Evolutionary conservation across 2,888 invertebrate genomes (phyloP).

Genomic region (Cryptophagus acutangulus): DNA sequence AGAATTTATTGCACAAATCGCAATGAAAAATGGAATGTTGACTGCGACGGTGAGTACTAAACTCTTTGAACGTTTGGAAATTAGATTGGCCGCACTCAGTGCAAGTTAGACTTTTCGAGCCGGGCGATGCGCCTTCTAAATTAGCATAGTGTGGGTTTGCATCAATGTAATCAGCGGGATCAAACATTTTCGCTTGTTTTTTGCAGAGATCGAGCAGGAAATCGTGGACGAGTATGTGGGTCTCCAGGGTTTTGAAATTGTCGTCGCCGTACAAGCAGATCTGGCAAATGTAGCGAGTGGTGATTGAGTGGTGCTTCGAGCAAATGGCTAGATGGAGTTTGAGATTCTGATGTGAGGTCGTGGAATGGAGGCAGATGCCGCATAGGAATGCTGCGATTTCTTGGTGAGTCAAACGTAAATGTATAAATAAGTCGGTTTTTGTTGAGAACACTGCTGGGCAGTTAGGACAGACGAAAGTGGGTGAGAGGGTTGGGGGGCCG

Average conservation of each 20-base stretch:
- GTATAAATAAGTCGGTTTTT: constrained; percentile 52
- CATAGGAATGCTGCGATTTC: constrained; percentile 53
- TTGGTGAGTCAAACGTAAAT: constrained; percentile 53
- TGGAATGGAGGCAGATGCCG: constrained; percentile 54
- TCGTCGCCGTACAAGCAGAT: constrained; percentile 56
- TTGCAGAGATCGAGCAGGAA: constrained; percentile 47
- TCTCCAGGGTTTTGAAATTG: constrained; percentile 50
- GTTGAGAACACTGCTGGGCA: constrained; percentile 47
- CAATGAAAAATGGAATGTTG: constrained; percentile 56
- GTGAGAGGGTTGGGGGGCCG: constrained; percentile 23
- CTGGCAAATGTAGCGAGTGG: constrained; percentile 48
- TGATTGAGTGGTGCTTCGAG: constrained; percentile 44
- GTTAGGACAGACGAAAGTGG: constrained; percentile 35
- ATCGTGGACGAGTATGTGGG: constrained; percentile 54
- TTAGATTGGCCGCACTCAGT: constrained; percentile 32
- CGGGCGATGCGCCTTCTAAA: constrained; percentile 17
- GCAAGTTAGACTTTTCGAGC: constrained; percentile 36
- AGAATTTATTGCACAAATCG: constrained; percentile 57
- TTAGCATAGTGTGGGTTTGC: constrained; percentile 36
- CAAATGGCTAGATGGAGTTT: constrained; percentile 51
- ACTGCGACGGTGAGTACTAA: constrained; percentile 52
- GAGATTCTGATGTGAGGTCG: constrained; percentile 49
- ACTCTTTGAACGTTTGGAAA: constrained; percentile 50
- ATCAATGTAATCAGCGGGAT: constrained; percentile 51
- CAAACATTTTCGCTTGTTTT: constrained; percentile 43